Percentiles rank a stretch among this genome's conserved stretches.
phyloP scores from a whole-genome alignment of 1,140 invertebrate genomes.

The Psilanteris sp. region DNA sequence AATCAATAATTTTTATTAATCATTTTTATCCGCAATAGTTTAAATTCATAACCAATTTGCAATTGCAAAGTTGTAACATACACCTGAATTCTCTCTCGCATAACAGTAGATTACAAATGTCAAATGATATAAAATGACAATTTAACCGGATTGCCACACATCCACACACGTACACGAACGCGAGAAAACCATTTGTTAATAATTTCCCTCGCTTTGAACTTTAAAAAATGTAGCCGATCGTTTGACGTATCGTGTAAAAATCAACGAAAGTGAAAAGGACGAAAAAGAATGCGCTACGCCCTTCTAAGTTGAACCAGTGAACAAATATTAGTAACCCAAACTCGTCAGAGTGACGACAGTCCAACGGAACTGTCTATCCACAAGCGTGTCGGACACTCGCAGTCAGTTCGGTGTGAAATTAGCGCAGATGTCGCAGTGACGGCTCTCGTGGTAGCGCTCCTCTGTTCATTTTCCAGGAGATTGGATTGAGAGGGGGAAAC shows the following conservation, averaged over 20 bases:
- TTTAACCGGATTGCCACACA: no score
- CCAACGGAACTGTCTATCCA: slow-evolving; percentile 61
- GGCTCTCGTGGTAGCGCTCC: slow-evolving; percentile 72
- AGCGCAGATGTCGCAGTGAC: slow-evolving; percentile 80
- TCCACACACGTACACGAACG: no score
- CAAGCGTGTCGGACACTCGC: slow-evolving; percentile 65
- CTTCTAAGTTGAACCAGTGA: slow-evolving; percentile 37
- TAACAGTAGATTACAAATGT: no score
- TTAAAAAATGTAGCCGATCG: no score
- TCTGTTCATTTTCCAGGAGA: slow-evolving; percentile 80
- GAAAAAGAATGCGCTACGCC: slow-evolving; percentile 7
- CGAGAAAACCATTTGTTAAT: slow-evolving; percentile 5
- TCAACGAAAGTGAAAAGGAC: not conserved
- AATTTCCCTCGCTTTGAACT: no score
- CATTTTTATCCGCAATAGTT: no score
- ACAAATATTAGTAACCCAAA: slow-evolving; percentile 57
- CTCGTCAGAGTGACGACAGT: slow-evolving; percentile 57
- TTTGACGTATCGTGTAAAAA: not conserved
- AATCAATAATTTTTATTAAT: no score
- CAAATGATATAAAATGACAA: no score
- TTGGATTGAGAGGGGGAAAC: slow-evolving; percentile 70
- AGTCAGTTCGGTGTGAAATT: slow-evolving; percentile 80
- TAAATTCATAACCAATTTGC: no score
- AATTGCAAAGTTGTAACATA: no score
- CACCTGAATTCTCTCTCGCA: no score